Base-by-base conservation (phyloP, 2,797 vertebrate species). In the Coranthus polyacanthus region DNA sequence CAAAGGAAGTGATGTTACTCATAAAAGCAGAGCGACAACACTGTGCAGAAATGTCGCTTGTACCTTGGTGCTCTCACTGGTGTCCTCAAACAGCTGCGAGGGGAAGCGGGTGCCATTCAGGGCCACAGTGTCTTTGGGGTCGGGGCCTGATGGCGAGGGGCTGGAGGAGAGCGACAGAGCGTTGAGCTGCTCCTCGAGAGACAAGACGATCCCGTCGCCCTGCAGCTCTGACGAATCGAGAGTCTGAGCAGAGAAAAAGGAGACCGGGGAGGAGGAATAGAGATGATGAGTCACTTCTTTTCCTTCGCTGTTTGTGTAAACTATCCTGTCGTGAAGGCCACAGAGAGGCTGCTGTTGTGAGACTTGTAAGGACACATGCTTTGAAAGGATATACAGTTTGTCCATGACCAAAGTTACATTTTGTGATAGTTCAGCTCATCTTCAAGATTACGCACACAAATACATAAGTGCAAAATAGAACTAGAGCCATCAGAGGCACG, bases 101-200 rank as follows among this genome's bases (percentile, higher is more conserved):
- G 82, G 55, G 88, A 99, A 99, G 53, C 69, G 82, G 18, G 81
- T 93, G 52, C 96, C 97, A 1, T 96, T 95, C 1, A 99, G 95
- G 41, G 91, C 91, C 63, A 98, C 95, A 0, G 88, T 93, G 52
- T 94, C 88, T 29, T 94, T 92, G 0, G 82, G 78, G 38, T 95
- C 93, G 0, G 90, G 44, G 44, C 59, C 82, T 0, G 92, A 84
- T 1, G 13, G 1, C 0, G 83, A 78, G 12, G 84, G 39, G 52
- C 63, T 63, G 49, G 69, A 85, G 21, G 94, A 93, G 44, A 99
- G 90, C 1, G 94, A 96, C 88, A 99, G 82, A 55, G 96, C 95
- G 13, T 85, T 92, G 68, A 99, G 94, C 46, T 99, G 96, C 75
- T 99, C 96, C 80, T 99, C 98, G 82, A 98, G 87, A 21, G 96